Base-by-base conservation (phyloP, 2,797 vertebrate species). In the Tragopan temminckii region DNA sequence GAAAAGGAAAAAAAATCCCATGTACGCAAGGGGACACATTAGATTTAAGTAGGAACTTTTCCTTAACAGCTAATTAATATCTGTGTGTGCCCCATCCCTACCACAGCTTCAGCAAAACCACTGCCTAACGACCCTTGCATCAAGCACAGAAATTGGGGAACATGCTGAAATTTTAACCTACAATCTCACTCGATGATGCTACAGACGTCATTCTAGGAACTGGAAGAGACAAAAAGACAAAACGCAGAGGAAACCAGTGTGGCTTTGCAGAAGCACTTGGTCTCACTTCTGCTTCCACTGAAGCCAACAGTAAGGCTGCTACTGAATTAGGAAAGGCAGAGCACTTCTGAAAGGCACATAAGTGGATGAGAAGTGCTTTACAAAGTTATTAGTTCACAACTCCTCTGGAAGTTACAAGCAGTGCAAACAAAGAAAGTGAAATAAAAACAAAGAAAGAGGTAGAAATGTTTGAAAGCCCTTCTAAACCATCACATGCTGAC, bases 391-490 rank as follows among this genome's bases (percentile, higher is more conserved):
- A 63, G 57, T 83, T 86, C 86, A 8, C 88, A 46, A 57, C 46
- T 24, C 80, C 91, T 55, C 74, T 15, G 50, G 85, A 11, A 68
- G 76, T 27, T 55, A 78, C 80, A 50, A 85, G 86, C 79, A 61
- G 58, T 9, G 62, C 82, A 91, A 95, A 90, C 57, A 88, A 96
- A 96, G 71, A 12, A 80, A 72, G 90, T 11, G 13, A 85, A 95
- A 85, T 7, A 11, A 90, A 88, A 90, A 85, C 88, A 81, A 95
- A 93, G 80, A 57, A 93, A 86, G 46, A 40, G 31, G 31, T 21
- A 80, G 80, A 77, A 80, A 77, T 70, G 80, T 80, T 89, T 89
- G 69, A 88, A 96, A 95, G 85, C 79, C 76, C n/a, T 95, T 92
- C 76, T 80, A 90, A 89, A 36, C 4, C 89, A 64, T 90, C 71